Evolutionary conservation across 2,113 vertebrate genomes (phyloP), one percentile per base, ranked within the genome.

Genomic region (Phrynosoma blainvillii): DNA sequence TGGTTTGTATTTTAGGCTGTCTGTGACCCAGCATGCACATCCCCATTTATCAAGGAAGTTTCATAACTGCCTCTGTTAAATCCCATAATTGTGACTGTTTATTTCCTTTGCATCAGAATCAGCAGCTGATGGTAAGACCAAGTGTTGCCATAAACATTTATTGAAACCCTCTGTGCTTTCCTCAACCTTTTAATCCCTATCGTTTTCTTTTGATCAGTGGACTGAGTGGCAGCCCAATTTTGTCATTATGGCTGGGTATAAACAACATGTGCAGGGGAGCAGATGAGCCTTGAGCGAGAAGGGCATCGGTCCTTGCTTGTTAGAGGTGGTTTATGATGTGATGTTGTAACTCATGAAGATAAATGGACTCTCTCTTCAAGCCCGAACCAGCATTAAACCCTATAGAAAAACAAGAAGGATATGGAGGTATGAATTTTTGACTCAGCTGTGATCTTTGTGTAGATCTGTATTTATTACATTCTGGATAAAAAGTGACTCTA

Each of bases 121-220:
- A 90, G 91, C 84, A 79, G 91, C 89, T 92, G 91, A 93, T 90
- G 90, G 93, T 92, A 90, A 87, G 47, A 30, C 90, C 87, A 91
- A 94, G 89, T 36, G 73, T 88, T 90, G 88, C 94, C 91, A 93
- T 96, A 94, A 94, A 94, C 91, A 90, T 95, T 95, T 94, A 94
- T 87, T 84, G 93, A 93, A 81, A 11, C 36, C 9, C 84, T 84
- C 90, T 93, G 92, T 88, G 82, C 90, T 90, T 92, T 89, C 20
- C 92, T 93, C 91, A 90, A 86, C 89, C 92, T 94, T 62, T 94
- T 93, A 90, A 94, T 94, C 94, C 94, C 89, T 78, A 73, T 23
- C 85, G 88, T 82, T 94, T 92, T 90, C 89, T 93, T 93, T 85
- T 90, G 94, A 92, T 91, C 91, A 75, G 90, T 78, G 16, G 21